These are phyloP conservation scores for Blennius ocellaris DNA, from an alignment of 2,113 vertebrate species.

Conservation along the genomic window DNA sequence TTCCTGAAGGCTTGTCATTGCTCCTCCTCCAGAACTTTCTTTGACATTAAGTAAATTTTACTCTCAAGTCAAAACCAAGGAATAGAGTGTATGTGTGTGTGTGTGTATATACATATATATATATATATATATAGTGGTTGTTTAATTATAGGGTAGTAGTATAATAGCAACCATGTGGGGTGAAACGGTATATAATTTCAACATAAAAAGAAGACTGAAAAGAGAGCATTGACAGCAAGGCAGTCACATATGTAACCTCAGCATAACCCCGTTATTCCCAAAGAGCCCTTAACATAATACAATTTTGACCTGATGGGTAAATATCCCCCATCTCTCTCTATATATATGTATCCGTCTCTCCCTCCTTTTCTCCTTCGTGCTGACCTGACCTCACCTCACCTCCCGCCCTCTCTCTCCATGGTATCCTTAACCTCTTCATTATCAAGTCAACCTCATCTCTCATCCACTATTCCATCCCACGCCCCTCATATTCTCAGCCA, in stretches of 20 bases:
- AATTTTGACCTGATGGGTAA: conserved; percentile 53
- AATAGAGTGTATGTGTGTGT: no score
- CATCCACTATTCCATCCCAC: conserved; percentile 27
- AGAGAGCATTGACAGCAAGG: conserved; percentile 20
- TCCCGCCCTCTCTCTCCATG: conserved; percentile 56
- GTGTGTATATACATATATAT: no score
- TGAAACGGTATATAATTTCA: conserved; percentile 6
- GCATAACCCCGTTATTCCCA: conserved; percentile 48
- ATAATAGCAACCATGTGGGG: neutral
- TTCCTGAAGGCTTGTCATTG: no score
- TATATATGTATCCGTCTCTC: conserved; percentile 36
- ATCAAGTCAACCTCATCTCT: conserved; percentile 69
- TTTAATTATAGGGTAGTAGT: neutral
- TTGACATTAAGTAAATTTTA: no score
- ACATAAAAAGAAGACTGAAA: neutral
- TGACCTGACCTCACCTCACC: conserved; percentile 41
- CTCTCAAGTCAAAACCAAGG: no score
- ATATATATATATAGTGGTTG: no score
- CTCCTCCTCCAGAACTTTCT: no score
- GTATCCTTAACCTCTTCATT: conserved; percentile 74
- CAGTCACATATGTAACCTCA: conserved; percentile 45
- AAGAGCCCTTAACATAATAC: conserved; percentile 58
- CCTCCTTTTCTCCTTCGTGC: conserved; percentile 43
- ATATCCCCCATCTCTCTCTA: conserved; percentile 43
- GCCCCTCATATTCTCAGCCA: neutral